Evolutionary conservation across 2,797 vertebrate species (phyloP).

Genomic region (Xiphophorus birchmanni): DNA sequence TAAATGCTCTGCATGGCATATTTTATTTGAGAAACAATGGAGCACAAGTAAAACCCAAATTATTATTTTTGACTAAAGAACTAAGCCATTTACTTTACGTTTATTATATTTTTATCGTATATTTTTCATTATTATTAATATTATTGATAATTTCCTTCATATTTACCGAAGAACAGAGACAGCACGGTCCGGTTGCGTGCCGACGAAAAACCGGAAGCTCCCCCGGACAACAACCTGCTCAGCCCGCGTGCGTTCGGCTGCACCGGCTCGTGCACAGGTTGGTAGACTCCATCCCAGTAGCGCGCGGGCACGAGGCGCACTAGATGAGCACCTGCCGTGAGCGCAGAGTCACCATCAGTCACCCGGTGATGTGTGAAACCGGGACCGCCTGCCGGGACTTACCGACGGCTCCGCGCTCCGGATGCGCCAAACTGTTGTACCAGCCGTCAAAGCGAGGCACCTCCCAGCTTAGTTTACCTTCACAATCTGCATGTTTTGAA

Average conservation of each 20-base stretch:
- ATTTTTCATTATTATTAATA: background rate
- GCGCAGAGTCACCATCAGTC: slow-evolving; percentile 21
- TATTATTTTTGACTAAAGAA: too few species aligned
- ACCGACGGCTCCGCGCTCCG: slow-evolving; percentile 85
- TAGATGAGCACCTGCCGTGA: slow-evolving; percentile 81
- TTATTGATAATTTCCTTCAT: background rate
- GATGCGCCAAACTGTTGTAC: slow-evolving; percentile 93
- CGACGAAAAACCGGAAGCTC: slow-evolving; percentile 82
- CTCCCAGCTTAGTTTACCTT: slow-evolving; percentile 83
- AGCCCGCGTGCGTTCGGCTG: slow-evolving; percentile 88
- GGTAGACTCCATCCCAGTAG: slow-evolving; percentile 89
- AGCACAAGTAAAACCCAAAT: too few species aligned
- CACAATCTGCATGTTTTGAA: slow-evolving; percentile 66
- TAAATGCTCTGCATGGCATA: too few species aligned
- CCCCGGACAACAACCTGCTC: slow-evolving; percentile 72
- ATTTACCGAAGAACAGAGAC: slow-evolving; percentile 90
- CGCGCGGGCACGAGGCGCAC: slow-evolving; percentile 86
- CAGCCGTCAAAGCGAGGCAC: slow-evolving; percentile 93
- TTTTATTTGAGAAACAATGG: too few species aligned
- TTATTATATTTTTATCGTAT: too few species aligned
- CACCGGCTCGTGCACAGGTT: slow-evolving; percentile 80
- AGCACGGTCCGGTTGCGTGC: slow-evolving; percentile 87
- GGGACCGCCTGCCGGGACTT: slow-evolving; percentile 30
- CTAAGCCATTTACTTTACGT: too few species aligned
- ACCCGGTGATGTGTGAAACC: background rate